phyloP scores from a whole-genome alignment of 2,113 vertebrate genomes.

The Clarias macrocephalus region DNA sequence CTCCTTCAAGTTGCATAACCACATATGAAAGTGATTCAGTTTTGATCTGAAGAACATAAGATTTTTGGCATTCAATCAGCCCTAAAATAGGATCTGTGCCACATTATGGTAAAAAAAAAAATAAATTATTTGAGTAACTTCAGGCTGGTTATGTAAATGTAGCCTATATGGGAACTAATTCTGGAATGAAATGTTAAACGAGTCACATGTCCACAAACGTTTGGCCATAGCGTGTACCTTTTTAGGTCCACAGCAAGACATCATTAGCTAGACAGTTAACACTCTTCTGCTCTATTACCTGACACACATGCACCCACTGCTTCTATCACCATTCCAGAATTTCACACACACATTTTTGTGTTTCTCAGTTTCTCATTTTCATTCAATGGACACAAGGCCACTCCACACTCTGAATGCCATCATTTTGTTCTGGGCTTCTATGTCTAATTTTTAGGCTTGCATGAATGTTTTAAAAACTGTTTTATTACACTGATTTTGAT shows the following conservation, averaged over 20 bases:
- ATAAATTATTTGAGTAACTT: too few species aligned
- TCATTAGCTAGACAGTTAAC: background rate
- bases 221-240: background rate
- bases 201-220: background rate
- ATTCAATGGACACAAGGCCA: background rate
- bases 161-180: background rate
- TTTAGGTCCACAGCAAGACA: background rate
- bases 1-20: too few species aligned
- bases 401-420: background rate
- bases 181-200: background rate
- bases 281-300: background rate
- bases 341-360: background rate
- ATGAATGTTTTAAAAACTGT: background rate
- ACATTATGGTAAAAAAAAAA: too few species aligned
- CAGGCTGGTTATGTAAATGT: too few species aligned
- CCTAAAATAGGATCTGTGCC: too few species aligned
- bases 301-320: background rate
- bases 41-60: too few species aligned
- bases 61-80: too few species aligned
- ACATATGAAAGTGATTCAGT: too few species aligned
- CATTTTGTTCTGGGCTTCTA: background rate
- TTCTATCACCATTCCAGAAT: background rate
- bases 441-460: background rate
- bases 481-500: background rate
- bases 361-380: background rate